Conservation (phyloP, 2,797 vertebrate genomes). For the Capromys pilorides region DNA sequence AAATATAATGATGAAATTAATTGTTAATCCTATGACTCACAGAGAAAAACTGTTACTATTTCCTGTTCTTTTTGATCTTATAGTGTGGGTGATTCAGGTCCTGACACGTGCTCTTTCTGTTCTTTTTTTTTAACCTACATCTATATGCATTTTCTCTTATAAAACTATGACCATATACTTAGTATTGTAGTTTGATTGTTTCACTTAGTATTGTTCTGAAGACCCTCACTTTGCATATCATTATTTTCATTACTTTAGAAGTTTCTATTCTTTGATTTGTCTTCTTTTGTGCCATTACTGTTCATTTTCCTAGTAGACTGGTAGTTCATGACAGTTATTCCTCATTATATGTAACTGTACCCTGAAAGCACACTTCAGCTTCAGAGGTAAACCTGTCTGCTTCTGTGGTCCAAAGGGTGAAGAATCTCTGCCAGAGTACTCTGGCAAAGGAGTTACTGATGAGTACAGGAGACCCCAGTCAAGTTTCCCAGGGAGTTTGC, state of each 20-base stretch:
- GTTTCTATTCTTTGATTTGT: conserved; percentile 38
- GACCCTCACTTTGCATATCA: conserved; percentile 3
- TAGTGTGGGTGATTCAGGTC: background rate
- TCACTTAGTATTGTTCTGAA: background rate
- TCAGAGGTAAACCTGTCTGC: background rate
- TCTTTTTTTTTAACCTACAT: background rate
- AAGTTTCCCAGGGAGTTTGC: background rate
- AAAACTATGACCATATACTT: background rate
- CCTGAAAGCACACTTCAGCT: background rate
- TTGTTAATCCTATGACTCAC: background rate
- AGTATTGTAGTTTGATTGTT: background rate
- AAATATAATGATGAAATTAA: conserved; percentile 44
- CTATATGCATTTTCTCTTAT: background rate
- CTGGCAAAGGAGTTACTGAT: background rate
- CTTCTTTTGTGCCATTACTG: conserved; percentile 23
- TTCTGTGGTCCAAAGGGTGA: background rate
- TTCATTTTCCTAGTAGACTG: background rate
- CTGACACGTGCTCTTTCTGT: background rate
- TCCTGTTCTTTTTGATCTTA: background rate
- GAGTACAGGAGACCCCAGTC: background rate
- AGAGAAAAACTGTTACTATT: background rate
- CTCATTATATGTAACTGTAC: background rate
- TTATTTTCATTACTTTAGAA: conserved; percentile 38
- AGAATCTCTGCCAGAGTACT: background rate
- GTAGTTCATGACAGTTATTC: background rate